Base-by-base conservation (phyloP, 2,888 invertebrate genomes). In the Caenorhabditis angaria region DNA sequence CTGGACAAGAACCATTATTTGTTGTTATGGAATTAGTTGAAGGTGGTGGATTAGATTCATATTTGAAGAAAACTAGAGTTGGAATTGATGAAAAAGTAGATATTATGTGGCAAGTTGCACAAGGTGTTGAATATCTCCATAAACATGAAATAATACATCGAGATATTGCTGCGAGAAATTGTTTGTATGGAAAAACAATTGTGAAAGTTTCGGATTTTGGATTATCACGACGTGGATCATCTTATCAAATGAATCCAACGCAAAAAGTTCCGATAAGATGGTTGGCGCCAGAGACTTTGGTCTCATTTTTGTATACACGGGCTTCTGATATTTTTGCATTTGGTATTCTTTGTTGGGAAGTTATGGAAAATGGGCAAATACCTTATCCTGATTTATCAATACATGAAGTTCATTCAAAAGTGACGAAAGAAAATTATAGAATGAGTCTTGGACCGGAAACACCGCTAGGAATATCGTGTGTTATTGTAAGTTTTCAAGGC, bases 211-310 rank as follows among this genome's bases (percentile, higher is more conserved):
- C 74, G 12, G 81, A 81, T 35, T 81, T 81, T 35, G 81, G 81
- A 14, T 56, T 81, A 29, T 78, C 78, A 8, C 67, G 76, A 2
- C 66, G 74, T 48, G 81, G 81, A 2, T 51, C 72, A 22, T 32
- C 54, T 14, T 80, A 77, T 51, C 71, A 80, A 75, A 82, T 63
- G 79, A 48, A 65, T 61, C 62, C 66, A 28, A 54, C 58, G 24
- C 61, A 63, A 24, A 76, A 77, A 29, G 80, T 74, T 12, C 83
- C 83, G n/a, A 80, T 83, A 48, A 58, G 78, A 32, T 83, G 82
- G 82, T 63, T 83, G n/a, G 75, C 83, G 4, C 83, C 82, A 14
- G 83, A 83, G 56, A 82, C 81, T 12, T 57, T 83, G 18, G 60
- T 57, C 4, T 63, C 68, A 0, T 67, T 59, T 47, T 54, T 62